Conservation (phyloP, 2,113 vertebrate species). For the Epinephelus lanceolatus region DNA sequence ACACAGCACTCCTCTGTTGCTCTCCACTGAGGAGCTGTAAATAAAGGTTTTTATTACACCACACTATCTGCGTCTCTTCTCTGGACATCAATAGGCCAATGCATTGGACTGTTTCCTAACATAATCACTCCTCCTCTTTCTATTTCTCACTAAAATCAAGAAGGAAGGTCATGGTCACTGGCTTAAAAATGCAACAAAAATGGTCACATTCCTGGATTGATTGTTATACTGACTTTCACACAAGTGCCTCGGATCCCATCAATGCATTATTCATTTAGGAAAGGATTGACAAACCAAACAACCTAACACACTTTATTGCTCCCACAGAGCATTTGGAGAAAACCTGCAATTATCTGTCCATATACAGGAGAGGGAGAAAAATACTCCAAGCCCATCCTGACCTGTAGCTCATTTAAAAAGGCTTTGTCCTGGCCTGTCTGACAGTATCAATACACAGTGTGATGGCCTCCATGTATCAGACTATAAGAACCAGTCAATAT, state of each 20-base stretch:
- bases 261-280: conserved; percentile 36
- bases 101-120: conserved; percentile 82
- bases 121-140: conserved; percentile 79
- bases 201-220: conserved; percentile 50
- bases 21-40: conserved; percentile 83
- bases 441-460: conserved; percentile 53
- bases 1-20: conserved; percentile 79
- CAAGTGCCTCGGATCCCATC: conserved; percentile 48
- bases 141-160: conserved; percentile 79
- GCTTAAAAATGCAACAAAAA: conserved; percentile 55
- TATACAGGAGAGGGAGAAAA: conserved; percentile 28
- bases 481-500: conserved; percentile 42
- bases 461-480: conserved; percentile 55
- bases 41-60: conserved; percentile 86
- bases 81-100: conserved; percentile 84
- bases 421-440: conserved; percentile 39
- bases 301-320: conserved; percentile 52
- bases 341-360: conserved; percentile 47
- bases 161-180: conserved; percentile 70
- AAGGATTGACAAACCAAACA: conserved; percentile 51
- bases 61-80: conserved; percentile 78
- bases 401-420: conserved; percentile 64
- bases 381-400: conserved; percentile 17
- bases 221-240: conserved; percentile 39
- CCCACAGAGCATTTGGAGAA: conserved; percentile 59